Evolutionary conservation across 2,888 invertebrate genomes (phyloP), one percentile per base, ranked within the genome.

Genomic region (Camponotus fellah): DNA sequence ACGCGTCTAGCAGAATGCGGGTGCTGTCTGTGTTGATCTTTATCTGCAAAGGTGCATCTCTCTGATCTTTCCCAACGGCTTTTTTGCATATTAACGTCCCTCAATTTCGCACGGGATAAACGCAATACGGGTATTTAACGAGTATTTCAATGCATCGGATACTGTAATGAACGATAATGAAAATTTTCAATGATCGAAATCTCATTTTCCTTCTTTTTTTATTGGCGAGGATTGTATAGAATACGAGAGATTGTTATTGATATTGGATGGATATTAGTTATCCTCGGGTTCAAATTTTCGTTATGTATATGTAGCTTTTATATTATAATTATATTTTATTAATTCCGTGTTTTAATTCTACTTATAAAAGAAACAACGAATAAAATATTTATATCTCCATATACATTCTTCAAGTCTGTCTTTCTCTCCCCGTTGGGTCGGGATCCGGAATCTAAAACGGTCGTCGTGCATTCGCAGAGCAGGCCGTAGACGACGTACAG

Each of bases 351-450:
- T 76, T 40, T 12, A 66, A 37, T 26, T 17, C 53, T 6, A 49
- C 14, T 62, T 32, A 46, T 12, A 12, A 21, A 26, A 26, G 8
- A 17, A 60, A 37, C 0, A 37, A 80, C 10, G n/a, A 71, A 46
- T 60, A 5, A 46, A 34, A 60, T 17, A 21, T 26, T 80, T 43
- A 53, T 87, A 69, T 17, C 64, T 82, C 46, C 71, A 12, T 10
- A 43, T 21, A 77, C 84, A 86, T 87, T 87, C 86, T 74, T 82
- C 68, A 84, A 82, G 86, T 69, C 87, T 86, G 84, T 76, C 79
- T 69, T 84, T 85, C 83, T 79, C 26, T 26, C 26, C 26, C 71
- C 53, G 77, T 79, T 71, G 56, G 82, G 69, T 71, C 71, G 79
- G 68, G 86, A 88, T 84, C 77, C 72, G 79, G 87, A 66, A 87